Base-by-base conservation (phyloP, 2,797 vertebrate genomes). In the Buphagus erythrorhynchus region DNA sequence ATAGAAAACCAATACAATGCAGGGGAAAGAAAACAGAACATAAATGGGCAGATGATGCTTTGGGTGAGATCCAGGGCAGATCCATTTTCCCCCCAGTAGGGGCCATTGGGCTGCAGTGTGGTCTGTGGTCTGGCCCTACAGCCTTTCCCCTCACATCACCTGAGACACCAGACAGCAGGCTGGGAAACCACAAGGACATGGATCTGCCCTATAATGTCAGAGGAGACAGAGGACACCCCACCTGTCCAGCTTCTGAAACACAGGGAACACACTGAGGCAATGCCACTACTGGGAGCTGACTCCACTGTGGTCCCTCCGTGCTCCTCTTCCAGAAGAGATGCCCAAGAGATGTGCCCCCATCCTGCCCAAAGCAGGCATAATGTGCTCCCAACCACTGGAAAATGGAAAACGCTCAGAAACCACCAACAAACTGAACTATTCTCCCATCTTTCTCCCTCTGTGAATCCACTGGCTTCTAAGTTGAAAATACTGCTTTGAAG, bases 231-330 rank as follows among this genome's bases (percentile, higher is more conserved):
- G 52, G 14, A 57, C 61, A 78, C 25, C 31, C 7, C 72, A 38
- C 15, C 24, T 13, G 17, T 52, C 36, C 35, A 25, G 14, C 45
- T 43, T 21, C 65, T 62, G 63, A 76, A 62, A 25, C 1, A 28
- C 35, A 71, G 48, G 51, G 48, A 35, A 13, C 15, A 29, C 36
- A 21, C 48, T 8, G 40, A 29, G 75, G 29, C 5, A 74, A 13
- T 7, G 18, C n/a, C 45, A 22, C 52, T 49, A 0, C 61, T 69
- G 45, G 15, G 36, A 63, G 5, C 0, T 3, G 28, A 59, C 57
- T 26, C 51, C 45, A 7, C 61, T 21, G 28, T 2, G 7, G 42
- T 20, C 9, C 24, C 73, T 91, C 33, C 0, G 0, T 31, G 12
- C 46, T 75, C 17, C 5, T 45, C 22, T 58, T 25, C 67, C 57